phyloP scores from a whole-genome alignment of 2,113 vertebrate genomes.

The Podocnemis expansa region DNA sequence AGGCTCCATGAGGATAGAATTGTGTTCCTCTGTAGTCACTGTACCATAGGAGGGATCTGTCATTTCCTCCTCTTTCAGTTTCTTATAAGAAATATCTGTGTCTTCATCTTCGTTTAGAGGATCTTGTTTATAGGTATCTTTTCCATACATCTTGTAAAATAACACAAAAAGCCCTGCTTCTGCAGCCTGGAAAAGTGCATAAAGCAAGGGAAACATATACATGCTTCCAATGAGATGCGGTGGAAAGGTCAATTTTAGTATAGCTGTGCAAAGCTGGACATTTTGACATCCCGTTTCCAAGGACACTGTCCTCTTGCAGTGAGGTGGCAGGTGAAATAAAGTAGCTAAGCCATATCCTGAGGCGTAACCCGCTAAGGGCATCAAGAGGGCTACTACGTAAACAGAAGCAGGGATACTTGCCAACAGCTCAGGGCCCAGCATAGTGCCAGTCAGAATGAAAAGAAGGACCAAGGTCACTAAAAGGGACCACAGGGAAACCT shows the following conservation, averaged over 20 bases:
- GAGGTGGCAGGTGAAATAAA: conserved; percentile 88
- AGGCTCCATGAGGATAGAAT: conserved; percentile 79
- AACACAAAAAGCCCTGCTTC: conserved; percentile 94
- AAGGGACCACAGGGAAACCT: conserved; percentile 96
- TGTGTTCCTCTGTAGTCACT: conserved; percentile 81
- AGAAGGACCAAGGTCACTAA: conserved; percentile 91
- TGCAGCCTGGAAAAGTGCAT: conserved; percentile 93
- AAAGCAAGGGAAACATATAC: conserved; percentile 98
- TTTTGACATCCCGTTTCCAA: conserved; percentile 98
- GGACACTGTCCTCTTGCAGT: conserved; percentile 89
- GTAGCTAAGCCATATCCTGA: conserved; percentile 91
- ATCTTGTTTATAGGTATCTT: conserved; percentile 86
- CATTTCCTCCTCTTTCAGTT: conserved; percentile 91
- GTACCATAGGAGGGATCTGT: conserved; percentile 89
- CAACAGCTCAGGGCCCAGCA: conserved; percentile 93
- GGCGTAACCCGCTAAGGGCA: conserved; percentile 91
- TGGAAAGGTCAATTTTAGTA: conserved; percentile 95
- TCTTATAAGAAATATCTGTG: conserved; percentile 90
- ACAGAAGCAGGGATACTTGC: conserved; percentile 90
- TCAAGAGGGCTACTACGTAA: conserved; percentile 91
- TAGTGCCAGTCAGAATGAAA: conserved; percentile 94
- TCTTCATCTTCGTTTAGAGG: conserved; percentile 81
- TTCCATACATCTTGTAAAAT: conserved; percentile 88
- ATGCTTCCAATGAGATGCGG: conserved; percentile 91
- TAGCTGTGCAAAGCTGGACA: conserved; percentile 96